These are phyloP conservation scores for Leptopilina clavipes DNA, from an alignment of 1,140 invertebrate genomes.

Conservation along the genomic window DNA sequence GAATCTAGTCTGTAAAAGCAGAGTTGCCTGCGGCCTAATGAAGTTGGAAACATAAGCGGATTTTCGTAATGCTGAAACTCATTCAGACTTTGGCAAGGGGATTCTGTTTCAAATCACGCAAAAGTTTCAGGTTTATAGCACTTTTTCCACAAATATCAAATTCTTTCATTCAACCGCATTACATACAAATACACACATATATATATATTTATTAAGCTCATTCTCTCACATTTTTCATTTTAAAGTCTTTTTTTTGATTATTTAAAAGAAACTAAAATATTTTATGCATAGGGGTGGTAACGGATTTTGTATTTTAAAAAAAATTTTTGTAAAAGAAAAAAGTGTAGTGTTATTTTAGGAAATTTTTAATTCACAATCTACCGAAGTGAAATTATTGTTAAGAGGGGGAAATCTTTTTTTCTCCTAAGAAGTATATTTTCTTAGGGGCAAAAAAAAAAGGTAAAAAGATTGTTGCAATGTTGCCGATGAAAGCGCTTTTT, in stretches of 20 bases:
- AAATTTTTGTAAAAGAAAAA: too few species aligned
- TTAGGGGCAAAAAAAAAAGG: not conserved
- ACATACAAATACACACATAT: not conserved
- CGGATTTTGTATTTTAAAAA: too few species aligned
- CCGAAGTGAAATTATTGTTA: not conserved
- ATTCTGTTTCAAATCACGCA: conserved; percentile 14
- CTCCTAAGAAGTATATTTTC: not conserved
- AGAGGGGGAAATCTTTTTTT: not conserved
- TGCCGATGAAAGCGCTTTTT: conserved; percentile 17
- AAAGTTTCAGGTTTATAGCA: conserved; percentile 3
- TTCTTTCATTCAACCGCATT: not conserved
- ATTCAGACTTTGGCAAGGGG: conserved; percentile 23
- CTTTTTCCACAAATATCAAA: conserved; percentile 11
- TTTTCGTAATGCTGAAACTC: conserved; percentile 29
- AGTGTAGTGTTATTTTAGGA: too few species aligned
- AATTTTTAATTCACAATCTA: not conserved
- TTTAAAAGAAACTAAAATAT: too few species aligned
- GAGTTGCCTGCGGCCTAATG: conserved; percentile 32
- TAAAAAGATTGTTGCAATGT: not conserved
- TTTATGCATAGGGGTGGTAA: too few species aligned
- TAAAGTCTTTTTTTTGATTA: not conserved
- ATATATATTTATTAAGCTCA: not conserved
- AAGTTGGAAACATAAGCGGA: conserved; percentile 34
- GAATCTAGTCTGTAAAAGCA: conserved; percentile 11
- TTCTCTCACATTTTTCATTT: not conserved